Evolutionary conservation across 1,140 invertebrate species (phyloP), one percentile per base, ranked within the genome.

Genomic region (Archivesica marissinica): DNA sequence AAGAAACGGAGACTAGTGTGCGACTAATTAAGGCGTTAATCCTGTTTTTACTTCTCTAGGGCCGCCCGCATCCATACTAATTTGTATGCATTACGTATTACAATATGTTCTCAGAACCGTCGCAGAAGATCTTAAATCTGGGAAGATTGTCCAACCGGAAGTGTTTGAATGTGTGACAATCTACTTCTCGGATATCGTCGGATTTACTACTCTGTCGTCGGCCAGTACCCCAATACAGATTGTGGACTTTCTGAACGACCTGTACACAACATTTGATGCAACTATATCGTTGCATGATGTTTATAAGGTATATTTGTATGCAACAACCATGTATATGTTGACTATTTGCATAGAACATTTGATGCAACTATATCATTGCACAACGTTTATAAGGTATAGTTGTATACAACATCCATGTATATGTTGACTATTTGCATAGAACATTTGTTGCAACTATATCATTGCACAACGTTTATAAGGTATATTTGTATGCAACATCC

Each of bases 371-470:
- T 99, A 87, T 97, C 98, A 91, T 96, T 96, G 38, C 98, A 98
- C 91, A 97, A 97, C 90, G 98, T 98, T 3, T 98, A 98, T 92
- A 98, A 98, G 96, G 93, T 93, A 88, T 68, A 33, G 54, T 78
- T n/a, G n/a, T n/a, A n/a, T n/a, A 4, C n/a, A n/a, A n/a, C n/a
- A n/a, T n/a, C n/a, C n/a, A n/a, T n/a, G n/a, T n/a, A n/a, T n/a
- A n/a, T n/a, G n/a, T n/a, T n/a, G n/a, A 99, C 93, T 97, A 98
- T 93, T 95, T 99, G 4, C 98, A 99, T 93, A 98, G 97, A 0
- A 97, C 97, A 88, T 98, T 98, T 94, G 98, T 98, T 93, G 96
- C 96, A 20, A 98, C 97, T n/a, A 98, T 99, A 87, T 97, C 98
- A 91, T 96, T 96, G 38, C 98, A 98, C 91, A 97, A 97, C 90